Conservation (phyloP, 2,888 invertebrate species). For the Xanthia togata region DNA sequence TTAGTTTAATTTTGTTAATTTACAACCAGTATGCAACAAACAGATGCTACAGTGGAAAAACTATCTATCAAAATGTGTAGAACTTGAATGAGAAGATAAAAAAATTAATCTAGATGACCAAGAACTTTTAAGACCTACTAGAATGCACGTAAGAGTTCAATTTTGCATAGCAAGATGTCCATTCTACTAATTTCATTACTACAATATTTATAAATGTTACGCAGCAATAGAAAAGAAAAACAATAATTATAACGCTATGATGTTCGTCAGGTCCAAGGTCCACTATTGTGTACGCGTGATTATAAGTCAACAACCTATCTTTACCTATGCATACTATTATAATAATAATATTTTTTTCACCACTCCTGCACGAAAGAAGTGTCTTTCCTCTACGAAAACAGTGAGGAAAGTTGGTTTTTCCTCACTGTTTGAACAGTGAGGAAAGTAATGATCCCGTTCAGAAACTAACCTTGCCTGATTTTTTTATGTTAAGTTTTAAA, state of each 20-base stretch:
- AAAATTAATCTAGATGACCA: not conserved
- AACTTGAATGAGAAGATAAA: not conserved
- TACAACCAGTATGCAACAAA: no score
- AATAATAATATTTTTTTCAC: no score
- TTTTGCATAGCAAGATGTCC: not conserved
- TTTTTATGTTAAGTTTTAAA: no score
- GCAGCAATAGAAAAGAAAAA: slow-evolving; percentile 6
- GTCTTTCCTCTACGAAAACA: no score
- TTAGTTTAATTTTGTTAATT: no score
- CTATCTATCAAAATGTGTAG: not conserved
- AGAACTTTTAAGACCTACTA: not conserved
- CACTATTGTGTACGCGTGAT: not conserved
- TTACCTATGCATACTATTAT: not conserved
- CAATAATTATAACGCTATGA: not conserved
- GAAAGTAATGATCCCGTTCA: no score
- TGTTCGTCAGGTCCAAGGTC: not conserved
- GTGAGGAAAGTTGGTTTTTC: no score
- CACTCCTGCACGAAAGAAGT: no score
- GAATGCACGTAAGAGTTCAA: not conserved
- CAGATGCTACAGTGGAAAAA: no score
- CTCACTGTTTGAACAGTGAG: no score
- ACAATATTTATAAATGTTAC: not conserved
- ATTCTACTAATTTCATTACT: not conserved
- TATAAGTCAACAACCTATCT: slow-evolving; percentile 14
- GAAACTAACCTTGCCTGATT: no score